A percentile compares a stretch with the other conserved stretches of the same genome.
Conservation (phyloP, 2,888 invertebrate species). For the Drosophila acutilabella region DNA sequence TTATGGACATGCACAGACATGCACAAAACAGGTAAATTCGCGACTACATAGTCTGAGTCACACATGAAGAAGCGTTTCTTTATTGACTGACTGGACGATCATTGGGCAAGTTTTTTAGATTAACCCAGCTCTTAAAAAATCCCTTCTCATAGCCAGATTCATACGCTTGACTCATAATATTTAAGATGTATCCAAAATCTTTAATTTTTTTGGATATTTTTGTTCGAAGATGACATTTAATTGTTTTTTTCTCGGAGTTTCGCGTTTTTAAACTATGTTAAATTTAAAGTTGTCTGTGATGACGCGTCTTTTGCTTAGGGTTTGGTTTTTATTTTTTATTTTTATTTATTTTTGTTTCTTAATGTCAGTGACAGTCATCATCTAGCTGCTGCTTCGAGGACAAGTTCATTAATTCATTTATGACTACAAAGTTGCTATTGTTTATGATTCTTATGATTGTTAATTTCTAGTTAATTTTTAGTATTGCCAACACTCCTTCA, state of each 20-base stretch:
- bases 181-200: slow-evolving; percentile 15
- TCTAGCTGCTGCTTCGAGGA: slow-evolving; percentile 46
- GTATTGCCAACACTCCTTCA: background rate
- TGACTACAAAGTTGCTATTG: slow-evolving; percentile 14
- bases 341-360: slow-evolving; percentile 8
- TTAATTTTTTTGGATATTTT: slow-evolving; percentile 39
- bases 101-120: background rate
- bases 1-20: slow-evolving; percentile 41
- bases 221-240: slow-evolving; percentile 37
- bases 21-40: slow-evolving; percentile 16
- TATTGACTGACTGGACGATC: background rate
- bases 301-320: slow-evolving; percentile 37
- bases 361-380: slow-evolving; percentile 28
- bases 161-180: slow-evolving; percentile 34
- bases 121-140: background rate
- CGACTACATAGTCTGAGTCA: slow-evolving; percentile 35
- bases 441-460: slow-evolving; percentile 16
- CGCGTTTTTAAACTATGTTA: slow-evolving; percentile 3
- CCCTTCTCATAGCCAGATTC: background rate
- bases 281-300: slow-evolving; percentile 20
- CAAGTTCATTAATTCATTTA: slow-evolving; percentile 23
- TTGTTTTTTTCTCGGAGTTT: slow-evolving; percentile 28
- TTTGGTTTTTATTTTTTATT: background rate
- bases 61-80: slow-evolving; percentile 2
- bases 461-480: slow-evolving; percentile 11